These are phyloP conservation scores for Drosophila mayri DNA, from an alignment of 1,140 invertebrate species.

Conservation along the genomic window DNA sequence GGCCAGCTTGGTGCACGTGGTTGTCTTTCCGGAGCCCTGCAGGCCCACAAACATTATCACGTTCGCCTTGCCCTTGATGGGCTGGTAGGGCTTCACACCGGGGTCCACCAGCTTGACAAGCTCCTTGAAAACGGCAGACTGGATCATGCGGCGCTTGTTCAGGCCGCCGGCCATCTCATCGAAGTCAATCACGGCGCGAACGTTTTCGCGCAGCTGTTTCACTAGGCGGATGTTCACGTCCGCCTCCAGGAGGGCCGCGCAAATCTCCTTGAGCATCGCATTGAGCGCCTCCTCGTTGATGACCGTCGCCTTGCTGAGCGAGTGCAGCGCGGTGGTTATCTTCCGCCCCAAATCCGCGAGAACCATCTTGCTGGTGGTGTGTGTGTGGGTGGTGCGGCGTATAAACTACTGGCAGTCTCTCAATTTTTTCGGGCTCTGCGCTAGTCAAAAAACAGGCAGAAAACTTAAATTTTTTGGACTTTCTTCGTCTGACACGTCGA, in stretches of 20 bases:
- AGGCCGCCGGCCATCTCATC: constrained; percentile 99
- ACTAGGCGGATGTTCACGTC: constrained; percentile 99
- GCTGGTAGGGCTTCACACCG: constrained; percentile 98
- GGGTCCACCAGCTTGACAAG: constrained; percentile 99
- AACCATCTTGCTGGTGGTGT: constrained; percentile 92
- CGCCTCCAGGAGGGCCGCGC: constrained; percentile 97
- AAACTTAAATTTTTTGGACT: constrained; percentile 62
- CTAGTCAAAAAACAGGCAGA: constrained; percentile 37
- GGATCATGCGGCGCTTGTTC: constrained; percentile 99
- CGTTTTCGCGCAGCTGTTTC: constrained; percentile 98
- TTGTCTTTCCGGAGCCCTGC: constrained; percentile 99
- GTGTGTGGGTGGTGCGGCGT: constrained; percentile 36
- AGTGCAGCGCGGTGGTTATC: constrained; percentile 98
- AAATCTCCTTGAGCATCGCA: constrained; percentile 99
- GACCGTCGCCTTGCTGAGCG: constrained; percentile 98
- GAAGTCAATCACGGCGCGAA: constrained; percentile 98
- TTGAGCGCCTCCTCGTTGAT: constrained; percentile 99
- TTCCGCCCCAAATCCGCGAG: constrained; percentile 99
- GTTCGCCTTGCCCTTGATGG: constrained; percentile 97
- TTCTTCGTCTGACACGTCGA: constrained; percentile 65
- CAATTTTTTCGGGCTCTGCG: constrained; percentile 48
- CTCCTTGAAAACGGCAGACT: constrained; percentile 99
- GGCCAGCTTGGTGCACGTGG: constrained; percentile 99
- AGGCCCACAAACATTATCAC: constrained; percentile 99
- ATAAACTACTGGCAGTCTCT: constrained; percentile 39